Conservation (phyloP, 2,888 invertebrate genomes). For the Macaria notata region DNA sequence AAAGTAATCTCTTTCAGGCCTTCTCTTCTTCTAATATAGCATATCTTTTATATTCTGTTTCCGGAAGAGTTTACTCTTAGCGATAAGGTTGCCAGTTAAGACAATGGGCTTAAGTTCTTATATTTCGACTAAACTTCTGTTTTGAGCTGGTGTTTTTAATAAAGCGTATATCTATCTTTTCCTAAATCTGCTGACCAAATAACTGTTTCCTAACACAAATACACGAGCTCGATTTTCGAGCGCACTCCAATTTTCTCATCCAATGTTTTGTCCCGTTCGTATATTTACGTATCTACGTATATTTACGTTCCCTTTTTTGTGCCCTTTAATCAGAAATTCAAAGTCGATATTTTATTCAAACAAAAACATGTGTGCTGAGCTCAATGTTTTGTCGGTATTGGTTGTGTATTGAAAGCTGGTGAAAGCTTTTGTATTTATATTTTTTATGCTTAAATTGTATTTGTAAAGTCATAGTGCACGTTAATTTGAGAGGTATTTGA, state of each 20-base stretch:
- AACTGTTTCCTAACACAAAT: slow-evolving; percentile 4
- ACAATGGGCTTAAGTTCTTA: too few species aligned
- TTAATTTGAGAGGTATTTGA: too few species aligned
- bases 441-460: neutral
- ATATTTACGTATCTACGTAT: neutral
- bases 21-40: too few species aligned
- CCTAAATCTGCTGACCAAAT: neutral
- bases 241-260: slow-evolving; percentile 30
- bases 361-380: slow-evolving; percentile 25
- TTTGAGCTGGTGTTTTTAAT: too few species aligned
- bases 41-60: too few species aligned
- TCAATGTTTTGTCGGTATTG: slow-evolving; percentile 12
- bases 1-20: too few species aligned
- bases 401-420: slow-evolving; percentile 10
- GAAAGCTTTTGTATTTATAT: neutral
- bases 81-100: too few species aligned
- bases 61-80: too few species aligned
- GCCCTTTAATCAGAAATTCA: slow-evolving; percentile 41
- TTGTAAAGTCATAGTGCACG: neutral
- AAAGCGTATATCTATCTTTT: too few species aligned
- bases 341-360: slow-evolving; percentile 36
- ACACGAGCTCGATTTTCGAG: slow-evolving; percentile 8
- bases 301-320: slow-evolving; percentile 33
- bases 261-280: slow-evolving; percentile 27
- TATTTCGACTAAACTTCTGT: too few species aligned